Evolutionary conservation across 2,888 invertebrate genomes (phyloP), one percentile per base, ranked within the genome.

Genomic region (Halocaridina rubra): DNA sequence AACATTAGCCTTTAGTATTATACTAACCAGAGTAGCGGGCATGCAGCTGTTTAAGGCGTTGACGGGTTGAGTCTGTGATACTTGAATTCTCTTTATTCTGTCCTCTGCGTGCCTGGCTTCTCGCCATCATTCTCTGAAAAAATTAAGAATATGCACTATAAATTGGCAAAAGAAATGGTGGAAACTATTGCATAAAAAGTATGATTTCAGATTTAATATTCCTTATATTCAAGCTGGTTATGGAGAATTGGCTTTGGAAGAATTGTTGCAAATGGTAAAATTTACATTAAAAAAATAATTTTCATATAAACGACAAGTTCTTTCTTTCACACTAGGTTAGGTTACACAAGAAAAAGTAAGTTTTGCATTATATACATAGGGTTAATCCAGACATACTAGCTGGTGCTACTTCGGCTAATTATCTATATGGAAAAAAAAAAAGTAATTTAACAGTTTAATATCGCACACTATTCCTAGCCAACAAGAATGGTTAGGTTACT

Each of bases 61-160:
- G 39, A 8, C 82, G 77, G 10, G 82, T 84, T 19, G 71, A 8
- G 19, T 59, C 64, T n/a, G 82, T 61, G 24, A 84, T 39, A 8
- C 33, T 13, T 0, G 29, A 27, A 72, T 84, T 84, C n/a, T 84
- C 82, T 33, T 84, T 84, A 61, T 84, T 77, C 1, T 27, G 77
- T 57, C 82, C 22, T 16, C 29, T 71, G 8, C 82, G 77, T 3
- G 82, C 82, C 57, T 84, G 84, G 75, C 84, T 84, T 59, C 84
- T 29, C 13, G 82, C 82, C 82, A 84, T 84, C 82, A 84, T 84
- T 61, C 59, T 78, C 82, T 84, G 78, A n/a, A 29, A 78, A 72
- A 39, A 81, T 10, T 69, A 64, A 5, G 27, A 13, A 13, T 13
- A 69, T 46, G 16, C 16, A 10, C 16, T 39, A 57, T 39, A 1